phyloP scores from a whole-genome alignment of 2,888 invertebrate genomes.

The Drosophila trichaetosa region DNA sequence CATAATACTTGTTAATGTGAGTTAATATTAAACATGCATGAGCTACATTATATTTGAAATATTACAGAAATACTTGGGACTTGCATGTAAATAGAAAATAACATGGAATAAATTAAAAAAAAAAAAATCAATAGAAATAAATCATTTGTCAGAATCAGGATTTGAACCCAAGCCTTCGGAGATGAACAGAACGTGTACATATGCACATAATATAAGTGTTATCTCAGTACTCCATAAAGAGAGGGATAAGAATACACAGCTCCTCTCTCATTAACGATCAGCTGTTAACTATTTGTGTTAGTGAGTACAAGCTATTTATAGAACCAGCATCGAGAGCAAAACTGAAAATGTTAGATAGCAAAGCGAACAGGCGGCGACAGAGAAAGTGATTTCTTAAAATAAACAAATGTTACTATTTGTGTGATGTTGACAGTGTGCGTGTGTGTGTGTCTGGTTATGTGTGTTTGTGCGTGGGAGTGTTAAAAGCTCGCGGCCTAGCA shows the following conservation, averaged over 20 bases:
- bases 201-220: neutral
- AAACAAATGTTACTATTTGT: conserved; percentile 3
- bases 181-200: conserved; percentile 64
- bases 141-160: conserved; percentile 42
- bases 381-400: conserved; percentile 11
- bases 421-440: neutral
- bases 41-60: neutral
- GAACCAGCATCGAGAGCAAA: conserved; percentile 10
- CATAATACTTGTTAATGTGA: neutral
- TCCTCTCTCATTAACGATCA: conserved; percentile 15
- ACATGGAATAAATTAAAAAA: neutral
- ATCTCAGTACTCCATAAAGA: neutral
- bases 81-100: neutral
- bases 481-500: conserved; percentile 11
- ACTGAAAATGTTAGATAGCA: conserved; percentile 47
- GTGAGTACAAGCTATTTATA: conserved; percentile 36
- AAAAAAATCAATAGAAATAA: neutral
- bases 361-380: conserved; percentile 6
- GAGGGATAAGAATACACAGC: no score
- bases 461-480: neutral
- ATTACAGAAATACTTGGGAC: neutral
- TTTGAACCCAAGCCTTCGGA: conserved; percentile 47
- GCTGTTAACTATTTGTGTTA: conserved; percentile 4
- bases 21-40: neutral
- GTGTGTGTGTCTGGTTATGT: neutral